phyloP scores from a whole-genome alignment of 2,888 invertebrate species.

The Lissonota sp. region DNA sequence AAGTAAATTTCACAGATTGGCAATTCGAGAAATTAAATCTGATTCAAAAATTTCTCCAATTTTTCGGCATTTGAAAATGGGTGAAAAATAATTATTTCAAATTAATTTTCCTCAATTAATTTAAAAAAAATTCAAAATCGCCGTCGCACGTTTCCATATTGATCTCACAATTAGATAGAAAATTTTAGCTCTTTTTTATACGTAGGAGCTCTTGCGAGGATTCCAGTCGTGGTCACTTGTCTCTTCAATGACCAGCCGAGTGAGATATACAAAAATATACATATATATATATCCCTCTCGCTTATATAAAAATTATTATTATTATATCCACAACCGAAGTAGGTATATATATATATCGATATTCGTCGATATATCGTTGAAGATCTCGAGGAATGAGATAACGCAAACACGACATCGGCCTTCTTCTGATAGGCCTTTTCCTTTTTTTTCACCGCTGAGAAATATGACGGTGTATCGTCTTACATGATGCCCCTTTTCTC shows the following conservation, averaged over 20 bases:
- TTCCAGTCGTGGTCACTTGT: conserved; percentile 57
- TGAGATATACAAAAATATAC: conserved; percentile 17
- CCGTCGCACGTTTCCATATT: no score
- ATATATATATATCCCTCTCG: neutral
- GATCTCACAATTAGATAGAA: no score
- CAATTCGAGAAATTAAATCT: no score
- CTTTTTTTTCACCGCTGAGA: conserved; percentile 41
- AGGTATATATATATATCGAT: conserved; percentile 27
- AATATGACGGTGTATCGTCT: conserved; percentile 61
- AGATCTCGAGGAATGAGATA: conserved; percentile 28
- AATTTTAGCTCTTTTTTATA: conserved; percentile 23
- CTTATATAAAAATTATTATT: neutral
- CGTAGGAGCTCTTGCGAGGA: conserved; percentile 27
- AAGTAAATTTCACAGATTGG: no score
- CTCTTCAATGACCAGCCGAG: conserved; percentile 59
- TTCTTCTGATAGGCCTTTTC: conserved; percentile 23
- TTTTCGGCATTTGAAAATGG: no score
- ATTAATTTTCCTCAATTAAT: no score
- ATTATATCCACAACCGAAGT: neutral
- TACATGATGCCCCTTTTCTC: conserved; percentile 50
- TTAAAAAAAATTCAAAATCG: no score
- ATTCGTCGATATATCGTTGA: conserved; percentile 33
- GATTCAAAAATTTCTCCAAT: no score
- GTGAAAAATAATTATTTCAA: no score
- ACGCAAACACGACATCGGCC: neutral